Evolutionary conservation across 2,888 invertebrate genomes (phyloP).

Genomic region (Microctonus aethiopoides): DNA sequence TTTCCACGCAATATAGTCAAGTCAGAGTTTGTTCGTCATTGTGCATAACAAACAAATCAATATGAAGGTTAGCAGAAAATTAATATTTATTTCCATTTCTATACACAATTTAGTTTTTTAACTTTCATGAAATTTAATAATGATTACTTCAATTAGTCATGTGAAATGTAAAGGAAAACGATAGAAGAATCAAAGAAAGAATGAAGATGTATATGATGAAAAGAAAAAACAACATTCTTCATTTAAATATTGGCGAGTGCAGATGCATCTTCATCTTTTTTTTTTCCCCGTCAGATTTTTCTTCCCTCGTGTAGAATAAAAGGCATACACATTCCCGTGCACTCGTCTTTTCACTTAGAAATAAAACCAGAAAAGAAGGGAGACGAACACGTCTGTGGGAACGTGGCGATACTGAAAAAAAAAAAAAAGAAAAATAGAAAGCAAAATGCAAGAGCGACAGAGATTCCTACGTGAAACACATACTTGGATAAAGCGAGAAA

Average conservation of each 20-base stretch:
- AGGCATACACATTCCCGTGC: background rate
- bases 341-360: background rate
- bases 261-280: background rate
- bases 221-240: background rate
- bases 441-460: background rate
- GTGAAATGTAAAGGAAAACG: no score
- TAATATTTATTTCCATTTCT: background rate
- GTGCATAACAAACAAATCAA: background rate
- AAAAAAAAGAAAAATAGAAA: background rate
- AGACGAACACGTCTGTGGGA: slow-evolving; percentile 9
- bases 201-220: no score
- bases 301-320: background rate
- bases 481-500: background rate
- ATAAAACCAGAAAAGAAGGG: background rate
- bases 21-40: background rate
- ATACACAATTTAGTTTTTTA: background rate
- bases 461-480: background rate
- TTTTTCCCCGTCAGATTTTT: background rate
- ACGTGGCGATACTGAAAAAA: background rate
- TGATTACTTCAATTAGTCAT: background rate
- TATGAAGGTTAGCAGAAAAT: background rate
- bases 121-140: background rate
- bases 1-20: no score
- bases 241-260: background rate
- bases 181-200: background rate